Percentiles rank a stretch among this genome's conserved stretches.
Conservation (phyloP, 2,113 vertebrate genomes). For the Electrona antarctica region DNA sequence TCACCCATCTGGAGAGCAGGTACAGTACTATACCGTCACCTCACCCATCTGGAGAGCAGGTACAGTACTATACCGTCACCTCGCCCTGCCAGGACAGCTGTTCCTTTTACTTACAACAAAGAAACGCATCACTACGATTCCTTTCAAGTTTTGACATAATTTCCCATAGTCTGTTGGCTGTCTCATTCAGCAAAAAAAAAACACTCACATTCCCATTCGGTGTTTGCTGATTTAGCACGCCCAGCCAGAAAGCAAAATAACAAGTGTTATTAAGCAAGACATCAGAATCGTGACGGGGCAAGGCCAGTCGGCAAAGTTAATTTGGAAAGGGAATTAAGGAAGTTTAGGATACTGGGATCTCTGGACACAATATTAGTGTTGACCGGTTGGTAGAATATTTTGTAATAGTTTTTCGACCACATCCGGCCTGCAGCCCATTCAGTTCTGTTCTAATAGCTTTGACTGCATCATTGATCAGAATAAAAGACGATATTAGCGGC, state of each 20-base stretch:
- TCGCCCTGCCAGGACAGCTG: conserved; percentile 25
- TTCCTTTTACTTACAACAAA: background rate
- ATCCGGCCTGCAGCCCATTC: too few relatives aligned
- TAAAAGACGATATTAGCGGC: too few relatives aligned
- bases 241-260: background rate
- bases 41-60: conserved; percentile 27
- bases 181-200: background rate
- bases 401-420: too few relatives aligned
- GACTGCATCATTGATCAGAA: background rate
- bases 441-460: background rate
- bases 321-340: background rate
- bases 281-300: background rate
- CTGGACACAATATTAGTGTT: too few relatives aligned
- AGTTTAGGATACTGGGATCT: too few relatives aligned
- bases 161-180: background rate
- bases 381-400: too few relatives aligned
- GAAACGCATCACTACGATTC: conserved; percentile 1
- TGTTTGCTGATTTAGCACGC: background rate
- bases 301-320: too few relatives aligned
- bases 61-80: background rate
- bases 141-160: background rate
- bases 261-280: background rate
- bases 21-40: background rate
- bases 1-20: conserved; percentile 23
- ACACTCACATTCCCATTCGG: background rate